phyloP scores from a whole-genome alignment of 1,140 invertebrate genomes.

The Subanguina moxae region DNA sequence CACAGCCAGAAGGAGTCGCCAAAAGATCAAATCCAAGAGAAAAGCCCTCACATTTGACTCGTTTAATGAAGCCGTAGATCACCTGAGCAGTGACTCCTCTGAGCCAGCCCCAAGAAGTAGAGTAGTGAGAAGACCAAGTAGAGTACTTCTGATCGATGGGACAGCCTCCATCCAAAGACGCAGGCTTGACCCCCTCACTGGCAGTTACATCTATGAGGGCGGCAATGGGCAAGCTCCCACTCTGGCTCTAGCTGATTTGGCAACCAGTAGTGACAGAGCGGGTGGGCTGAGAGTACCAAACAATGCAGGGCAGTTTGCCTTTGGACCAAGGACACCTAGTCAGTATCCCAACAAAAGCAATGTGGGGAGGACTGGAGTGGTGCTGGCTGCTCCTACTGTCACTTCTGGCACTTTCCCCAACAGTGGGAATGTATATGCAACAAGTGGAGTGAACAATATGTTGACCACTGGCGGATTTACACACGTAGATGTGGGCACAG shows the following conservation, averaged over 20 bases:
- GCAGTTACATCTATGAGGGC: neutral
- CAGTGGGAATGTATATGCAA: too few species aligned
- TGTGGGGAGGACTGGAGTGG: neutral
- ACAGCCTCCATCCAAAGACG: neutral
- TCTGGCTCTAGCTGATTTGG: neutral
- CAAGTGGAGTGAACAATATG: neutral
- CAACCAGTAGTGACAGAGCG: neutral
- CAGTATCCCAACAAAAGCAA: neutral
- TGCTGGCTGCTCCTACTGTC: neutral
- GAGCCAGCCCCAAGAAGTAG: neutral
- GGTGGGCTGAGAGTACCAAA: neutral
- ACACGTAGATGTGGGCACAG: slow-evolving; percentile 1
- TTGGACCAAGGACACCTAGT: neutral
- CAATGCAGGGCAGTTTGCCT: neutral
- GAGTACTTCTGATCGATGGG: neutral
- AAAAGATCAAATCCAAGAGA: too few species aligned
- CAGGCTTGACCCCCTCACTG: neutral
- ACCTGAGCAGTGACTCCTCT: too few species aligned
- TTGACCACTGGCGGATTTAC: neutral
- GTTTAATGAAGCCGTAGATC: too few species aligned
- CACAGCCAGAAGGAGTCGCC: too few species aligned
- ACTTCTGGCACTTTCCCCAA: neutral
- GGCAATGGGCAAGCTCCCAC: neutral
- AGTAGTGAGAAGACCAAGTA: neutral
- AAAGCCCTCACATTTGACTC: too few species aligned